Base-by-base conservation (phyloP, 1,140 invertebrate species). In the Bursaphelenchus mucronatus region DNA sequence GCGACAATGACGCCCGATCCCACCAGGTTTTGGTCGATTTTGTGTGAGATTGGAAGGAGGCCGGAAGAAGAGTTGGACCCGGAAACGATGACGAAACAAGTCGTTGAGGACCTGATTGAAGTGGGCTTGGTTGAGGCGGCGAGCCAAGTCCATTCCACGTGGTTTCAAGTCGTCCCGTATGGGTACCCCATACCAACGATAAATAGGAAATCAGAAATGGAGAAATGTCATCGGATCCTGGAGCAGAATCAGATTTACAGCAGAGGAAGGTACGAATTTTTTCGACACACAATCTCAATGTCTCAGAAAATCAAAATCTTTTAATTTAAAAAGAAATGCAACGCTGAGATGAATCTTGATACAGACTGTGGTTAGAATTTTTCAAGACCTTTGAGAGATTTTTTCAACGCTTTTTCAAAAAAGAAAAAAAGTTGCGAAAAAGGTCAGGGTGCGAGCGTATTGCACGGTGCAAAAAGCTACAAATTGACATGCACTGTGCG, bases 151-250 rank as follows among this genome's bases (percentile, higher is more conserved):
- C 43, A 52, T 45, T 68, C 64, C 1, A 65, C 41, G 11, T 73
- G 62, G 61, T 13, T 70, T 17, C 44, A 53, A 17, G 44, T 51
- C 8, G 39, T 73, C 13, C 68, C 68, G 17, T 73, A 62, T 44
- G 70, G 70, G 30, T 73, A 73, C 52, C 70, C 70, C 5, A 73
- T 73, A 39, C 70, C 70, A 6, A 71, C 71, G 10, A 46, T 70
- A 15, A 53, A 64, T 15, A 19, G 73, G 51, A 67, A 75, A 46
- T 8, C 43, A 8, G 45, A 72, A 15, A 47, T 76, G 39, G 41
- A 55, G 13, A 57, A 68, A 21, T 63, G 39, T 55, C 17, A 66
- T 52, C 21, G 45, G 17, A 40, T 11, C 15, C 51, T 73, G 11
- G 68, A 71, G 45, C 15, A 59, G 46, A 40, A 70, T 51, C 7